Evolutionary conservation across 2,797 vertebrate species (phyloP).

Genomic region (Alectoris magna): DNA sequence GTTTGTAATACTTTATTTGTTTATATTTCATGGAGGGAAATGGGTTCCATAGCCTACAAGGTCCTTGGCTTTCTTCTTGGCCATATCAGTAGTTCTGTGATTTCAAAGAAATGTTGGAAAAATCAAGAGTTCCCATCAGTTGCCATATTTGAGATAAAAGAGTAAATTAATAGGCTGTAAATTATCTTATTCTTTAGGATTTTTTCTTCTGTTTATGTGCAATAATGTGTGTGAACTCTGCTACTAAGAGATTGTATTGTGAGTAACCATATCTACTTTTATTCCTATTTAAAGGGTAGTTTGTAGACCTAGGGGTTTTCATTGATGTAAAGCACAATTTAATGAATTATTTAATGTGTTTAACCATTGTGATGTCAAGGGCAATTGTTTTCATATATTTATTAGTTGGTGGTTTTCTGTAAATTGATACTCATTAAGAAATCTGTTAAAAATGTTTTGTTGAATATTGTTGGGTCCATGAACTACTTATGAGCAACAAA

Average conservation of each 20-base stretch:
- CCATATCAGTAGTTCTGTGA: not conserved
- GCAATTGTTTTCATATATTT: conserved; percentile 80
- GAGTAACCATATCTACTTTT: conserved; percentile 78
- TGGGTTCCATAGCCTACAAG: not conserved
- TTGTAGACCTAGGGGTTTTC: conserved; percentile 78
- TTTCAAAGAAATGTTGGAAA: conserved; percentile 64
- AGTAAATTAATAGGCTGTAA: conserved; percentile 73
- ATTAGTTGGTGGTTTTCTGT: conserved; percentile 82
- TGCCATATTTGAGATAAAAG: conserved; percentile 75
- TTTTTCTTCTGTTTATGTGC: conserved; percentile 78
- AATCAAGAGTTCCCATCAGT: conserved; percentile 55
- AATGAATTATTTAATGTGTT: conserved; percentile 86
- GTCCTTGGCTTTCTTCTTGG: not conserved
- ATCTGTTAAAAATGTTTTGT: conserved; percentile 80
- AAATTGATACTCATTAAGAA: conserved; percentile 78
- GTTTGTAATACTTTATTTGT: not conserved
- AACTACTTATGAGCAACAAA: conserved; percentile 69
- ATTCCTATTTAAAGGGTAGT: conserved; percentile 78
- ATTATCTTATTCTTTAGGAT: conserved; percentile 72
- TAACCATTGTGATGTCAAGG: conserved; percentile 87
- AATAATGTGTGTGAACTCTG: conserved; percentile 81
- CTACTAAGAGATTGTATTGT: conserved; percentile 80
- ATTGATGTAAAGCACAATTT: conserved; percentile 84
- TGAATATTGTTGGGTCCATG: conserved; percentile 67
- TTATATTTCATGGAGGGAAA: conserved; percentile 5